These are phyloP conservation scores for Conops quadrifasciatus DNA, from an alignment of 2,888 invertebrate species.

Conservation along the genomic window DNA sequence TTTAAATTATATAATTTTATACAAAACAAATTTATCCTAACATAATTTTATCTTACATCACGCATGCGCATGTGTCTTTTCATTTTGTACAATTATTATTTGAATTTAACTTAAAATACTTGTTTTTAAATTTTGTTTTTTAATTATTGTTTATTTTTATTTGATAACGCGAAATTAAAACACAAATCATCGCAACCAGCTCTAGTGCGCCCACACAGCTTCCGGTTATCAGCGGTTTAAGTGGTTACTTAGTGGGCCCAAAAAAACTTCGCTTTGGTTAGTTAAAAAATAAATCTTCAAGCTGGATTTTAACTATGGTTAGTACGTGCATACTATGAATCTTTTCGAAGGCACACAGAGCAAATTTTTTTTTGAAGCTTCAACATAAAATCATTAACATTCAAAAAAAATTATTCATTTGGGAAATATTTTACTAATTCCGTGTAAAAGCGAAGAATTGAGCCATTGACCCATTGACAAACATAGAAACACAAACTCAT, in stretches of 20 bases:
- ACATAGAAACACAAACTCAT: conserved; percentile 1
- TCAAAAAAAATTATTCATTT: too few species aligned
- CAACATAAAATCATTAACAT: too few species aligned
- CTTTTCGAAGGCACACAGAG: neutral
- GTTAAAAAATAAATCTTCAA: conserved; percentile 60
- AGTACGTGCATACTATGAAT: conserved; percentile 37
- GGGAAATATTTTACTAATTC: too few species aligned
- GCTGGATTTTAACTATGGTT: conserved; percentile 66
- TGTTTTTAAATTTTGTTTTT: too few species aligned
- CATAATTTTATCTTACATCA: conserved; percentile 66
- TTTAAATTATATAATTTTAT: conserved; percentile 26
- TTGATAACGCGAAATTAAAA: conserved; percentile 7
- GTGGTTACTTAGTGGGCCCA: conserved; percentile 39
- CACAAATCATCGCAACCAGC: neutral
- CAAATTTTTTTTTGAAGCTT: too few species aligned
- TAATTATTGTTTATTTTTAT: conserved; percentile 40
- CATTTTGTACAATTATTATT: conserved; percentile 34
- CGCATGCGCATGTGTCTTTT: conserved; percentile 66
- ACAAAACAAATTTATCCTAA: conserved; percentile 53
- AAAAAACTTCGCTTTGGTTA: conserved; percentile 43
- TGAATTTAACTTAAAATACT: too few species aligned
- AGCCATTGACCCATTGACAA: too few species aligned
- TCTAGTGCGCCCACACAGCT: neutral
- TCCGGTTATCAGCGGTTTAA: conserved; percentile 23
- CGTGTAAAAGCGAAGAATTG: too few species aligned